Base-by-base conservation (phyloP, 1,140 invertebrate species). In the Anadara kagoshimensis region DNA sequence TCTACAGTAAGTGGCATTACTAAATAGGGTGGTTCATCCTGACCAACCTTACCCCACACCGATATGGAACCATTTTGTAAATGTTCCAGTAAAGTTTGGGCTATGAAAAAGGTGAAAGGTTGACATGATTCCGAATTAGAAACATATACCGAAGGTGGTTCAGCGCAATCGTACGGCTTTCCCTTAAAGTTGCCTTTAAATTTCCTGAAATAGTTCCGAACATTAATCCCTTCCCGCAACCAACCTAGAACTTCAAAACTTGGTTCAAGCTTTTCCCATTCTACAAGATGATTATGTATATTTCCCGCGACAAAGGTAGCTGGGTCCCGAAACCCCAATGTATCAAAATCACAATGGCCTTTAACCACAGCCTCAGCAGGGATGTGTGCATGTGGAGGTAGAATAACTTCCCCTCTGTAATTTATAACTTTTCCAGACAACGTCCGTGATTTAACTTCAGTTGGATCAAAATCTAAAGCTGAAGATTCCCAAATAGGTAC, bases 331-430 rank as follows among this genome's bases (percentile, higher is more conserved):
- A 64, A 44, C 12, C 58, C 36, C n/a, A 62, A 24, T 1, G 45
- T 11, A 24, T 12, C 36, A 26, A 62, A 62, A 62, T 3, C 59
- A 49, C 45, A 63, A 24, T 47, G 11, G 18, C 22, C 45, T 26
- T 24, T 24, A 14, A 16, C 59, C 18, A 43, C 59, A 24, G 56
- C 64, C 18, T 66, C 51, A 22, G 36, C 54, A n/a, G 63, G 18
- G n/a, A 10, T 10, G n/a, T 12, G 24, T 29, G 43, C 26, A 20
- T 20, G 41, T 66, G 53, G 51, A 45, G 64, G 41, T 36, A 36
- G n/a, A 14, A 66, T 24, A 54, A 44, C 41, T 54, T 47, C 26
- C 41, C 64, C 64, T 54, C 64, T 66, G 64, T 43, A 66, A 54
- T 66, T 36, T 16, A 66, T n/a, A n/a, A n/a, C n/a, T n/a, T n/a